A percentile compares a stretch with the other conserved stretches of the same genome.
Evolutionary conservation across 2,797 vertebrate genomes (phyloP).

Genomic region (Takifugu ocellatus): DNA sequence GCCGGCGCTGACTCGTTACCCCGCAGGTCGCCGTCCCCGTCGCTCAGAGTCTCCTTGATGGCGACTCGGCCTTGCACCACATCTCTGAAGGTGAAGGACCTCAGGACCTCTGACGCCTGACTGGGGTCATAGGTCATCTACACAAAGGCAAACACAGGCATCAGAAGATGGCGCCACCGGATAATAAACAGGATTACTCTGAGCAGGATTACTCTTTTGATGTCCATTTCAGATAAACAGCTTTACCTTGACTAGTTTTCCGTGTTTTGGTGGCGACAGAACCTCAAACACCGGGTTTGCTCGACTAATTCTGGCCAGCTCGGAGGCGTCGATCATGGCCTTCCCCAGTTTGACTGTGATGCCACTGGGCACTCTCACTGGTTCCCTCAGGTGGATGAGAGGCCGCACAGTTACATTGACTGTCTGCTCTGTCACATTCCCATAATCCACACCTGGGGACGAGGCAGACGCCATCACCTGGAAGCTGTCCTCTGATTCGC

Average conservation of each 20-base stretch:
- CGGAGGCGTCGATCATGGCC: slow-evolving; percentile 83
- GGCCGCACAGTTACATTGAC: slow-evolving; percentile 79
- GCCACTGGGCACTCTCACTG: slow-evolving; percentile 76
- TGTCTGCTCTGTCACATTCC: slow-evolving; percentile 75
- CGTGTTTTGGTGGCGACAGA: slow-evolving; percentile 77
- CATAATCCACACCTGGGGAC: slow-evolving; percentile 71
- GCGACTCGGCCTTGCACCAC: slow-evolving; percentile 79
- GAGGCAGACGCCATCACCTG: slow-evolving; percentile 77
- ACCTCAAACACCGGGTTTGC: slow-evolving; percentile 84
- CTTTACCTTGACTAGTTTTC: slow-evolving; percentile 78
- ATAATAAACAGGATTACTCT: neutral
- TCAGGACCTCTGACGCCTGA: slow-evolving; percentile 57
- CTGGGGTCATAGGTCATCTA: slow-evolving; percentile 64
- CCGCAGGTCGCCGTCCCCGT: slow-evolving; percentile 46
- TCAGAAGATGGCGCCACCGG: neutral
- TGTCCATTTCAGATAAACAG: neutral
- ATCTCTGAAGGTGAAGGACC: slow-evolving; percentile 83
- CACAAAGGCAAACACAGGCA: slow-evolving; percentile 20
- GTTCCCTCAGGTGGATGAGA: slow-evolving; percentile 70
- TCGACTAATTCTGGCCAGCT: slow-evolving; percentile 80
- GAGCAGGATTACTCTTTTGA: neutral
- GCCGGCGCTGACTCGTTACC: slow-evolving; percentile 41
- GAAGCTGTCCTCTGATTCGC: slow-evolving; percentile 76
- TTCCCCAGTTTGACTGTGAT: slow-evolving; percentile 76
- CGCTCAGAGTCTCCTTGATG: slow-evolving; percentile 77